These are phyloP conservation scores for Acanthornis magna DNA, from an alignment of 2,797 vertebrate genomes.

Conservation along the genomic window DNA sequence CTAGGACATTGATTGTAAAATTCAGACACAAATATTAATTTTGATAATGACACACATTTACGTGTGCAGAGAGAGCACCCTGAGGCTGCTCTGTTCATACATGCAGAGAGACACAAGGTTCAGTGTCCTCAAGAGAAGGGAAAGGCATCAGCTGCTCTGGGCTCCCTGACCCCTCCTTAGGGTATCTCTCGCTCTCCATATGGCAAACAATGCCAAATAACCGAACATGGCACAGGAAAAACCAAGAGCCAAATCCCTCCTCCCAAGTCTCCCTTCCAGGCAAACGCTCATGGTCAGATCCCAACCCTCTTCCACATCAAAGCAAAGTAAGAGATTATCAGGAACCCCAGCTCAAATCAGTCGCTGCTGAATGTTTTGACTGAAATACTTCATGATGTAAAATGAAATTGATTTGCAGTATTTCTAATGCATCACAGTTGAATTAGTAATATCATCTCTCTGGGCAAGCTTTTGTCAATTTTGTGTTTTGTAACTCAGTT, in stretches of 20 bases:
- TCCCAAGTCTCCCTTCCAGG: not conserved
- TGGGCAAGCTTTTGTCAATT: slow-evolving; percentile 18
- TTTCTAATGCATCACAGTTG: slow-evolving; percentile 45
- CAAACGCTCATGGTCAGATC: not conserved
- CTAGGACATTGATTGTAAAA: not conserved
- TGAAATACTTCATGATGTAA: not conserved
- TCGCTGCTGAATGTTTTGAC: not conserved
- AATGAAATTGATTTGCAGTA: slow-evolving; percentile 49
- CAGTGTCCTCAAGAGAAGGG: not conserved
- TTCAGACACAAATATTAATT: not conserved
- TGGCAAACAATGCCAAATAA: not conserved
- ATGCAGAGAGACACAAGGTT: not conserved
- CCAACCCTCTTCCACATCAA: not conserved
- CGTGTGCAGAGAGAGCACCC: not conserved
- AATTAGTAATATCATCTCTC: slow-evolving; percentile 61
- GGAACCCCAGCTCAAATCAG: not conserved
- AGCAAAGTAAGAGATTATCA: not conserved
- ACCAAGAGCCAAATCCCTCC: not conserved
- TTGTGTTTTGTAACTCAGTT: not conserved
- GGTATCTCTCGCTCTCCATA: not conserved
- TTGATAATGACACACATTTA: not conserved
- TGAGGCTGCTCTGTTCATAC: not conserved
- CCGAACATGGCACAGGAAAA: not conserved
- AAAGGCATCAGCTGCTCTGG: not conserved
- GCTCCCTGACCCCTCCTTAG: not conserved